A percentile compares a stretch with the other conserved stretches of the same genome.
Evolutionary conservation across 2,888 invertebrate genomes (phyloP).

Genomic region (Stictocephala bisonia): DNA sequence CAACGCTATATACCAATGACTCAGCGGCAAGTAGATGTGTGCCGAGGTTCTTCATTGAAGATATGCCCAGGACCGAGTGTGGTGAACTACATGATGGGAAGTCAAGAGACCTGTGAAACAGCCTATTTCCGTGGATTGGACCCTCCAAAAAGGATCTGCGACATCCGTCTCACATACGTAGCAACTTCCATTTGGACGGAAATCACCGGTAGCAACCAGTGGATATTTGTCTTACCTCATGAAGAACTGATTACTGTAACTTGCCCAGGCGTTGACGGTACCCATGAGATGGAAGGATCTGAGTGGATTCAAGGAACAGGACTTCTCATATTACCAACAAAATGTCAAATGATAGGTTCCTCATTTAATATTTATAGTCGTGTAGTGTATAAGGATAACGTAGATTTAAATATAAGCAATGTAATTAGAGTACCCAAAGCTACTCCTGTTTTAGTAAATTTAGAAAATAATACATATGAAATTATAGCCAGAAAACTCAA

Average conservation of each 20-base stretch:
- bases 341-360: slow-evolving; percentile 16
- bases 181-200: slow-evolving; percentile 22
- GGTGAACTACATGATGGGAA: not conserved
- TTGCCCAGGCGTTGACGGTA: slow-evolving; percentile 5
- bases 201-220: not conserved
- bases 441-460: not conserved
- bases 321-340: not conserved
- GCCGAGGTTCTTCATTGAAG: not conserved
- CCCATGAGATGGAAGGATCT: not conserved
- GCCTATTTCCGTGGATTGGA: not conserved
- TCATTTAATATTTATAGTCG: slow-evolving; percentile 1
- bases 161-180: not conserved
- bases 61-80: not conserved
- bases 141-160: not conserved
- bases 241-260: slow-evolving; percentile 10
- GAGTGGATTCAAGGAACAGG: slow-evolving; percentile 1
- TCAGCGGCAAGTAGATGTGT: not conserved
- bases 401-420: slow-evolving; percentile 5
- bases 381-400: not conserved
- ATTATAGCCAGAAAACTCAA: not conserved
- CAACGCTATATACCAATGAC: slow-evolving; percentile 9
- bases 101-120: slow-evolving; percentile 3
- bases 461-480: slow-evolving; percentile 7
- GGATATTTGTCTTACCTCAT: slow-evolving; percentile 3
- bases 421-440: not conserved